Evolutionary conservation across 2,113 vertebrate genomes (phyloP).

Genomic region (Burhinus oedicnemus): DNA sequence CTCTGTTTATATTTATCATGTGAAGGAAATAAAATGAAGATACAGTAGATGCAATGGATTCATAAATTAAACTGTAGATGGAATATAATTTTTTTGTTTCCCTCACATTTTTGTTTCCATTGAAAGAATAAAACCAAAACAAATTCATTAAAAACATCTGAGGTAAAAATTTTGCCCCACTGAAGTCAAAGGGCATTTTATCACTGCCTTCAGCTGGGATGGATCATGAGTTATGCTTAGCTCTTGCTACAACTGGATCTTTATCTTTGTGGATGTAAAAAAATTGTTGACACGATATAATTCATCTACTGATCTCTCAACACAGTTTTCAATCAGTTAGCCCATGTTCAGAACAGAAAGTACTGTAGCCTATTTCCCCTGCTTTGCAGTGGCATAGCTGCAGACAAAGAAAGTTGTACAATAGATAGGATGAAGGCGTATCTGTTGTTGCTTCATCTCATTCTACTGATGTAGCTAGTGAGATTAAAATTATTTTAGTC

Average conservation of each 20-base stretch:
- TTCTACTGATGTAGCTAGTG: not conserved
- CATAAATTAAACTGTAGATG: not conserved
- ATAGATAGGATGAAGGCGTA: not conserved
- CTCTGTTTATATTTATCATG: not conserved
- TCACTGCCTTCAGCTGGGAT: not conserved
- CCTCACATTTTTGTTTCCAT: not conserved
- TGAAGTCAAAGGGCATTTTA: not conserved
- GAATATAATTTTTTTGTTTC: not conserved
- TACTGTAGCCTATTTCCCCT: not conserved
- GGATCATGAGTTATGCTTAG: not conserved
- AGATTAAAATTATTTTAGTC: not conserved
- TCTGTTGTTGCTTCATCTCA: not conserved
- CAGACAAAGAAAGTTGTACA: not conserved
- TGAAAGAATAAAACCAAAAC: not conserved
- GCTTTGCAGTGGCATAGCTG: not conserved
- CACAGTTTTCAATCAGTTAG: not conserved
- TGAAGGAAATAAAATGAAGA: conserved; percentile 30
- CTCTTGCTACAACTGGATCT: not conserved
- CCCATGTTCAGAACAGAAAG: not conserved
- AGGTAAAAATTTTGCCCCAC: not conserved
- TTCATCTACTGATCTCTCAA: not conserved
- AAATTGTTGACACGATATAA: not conserved
- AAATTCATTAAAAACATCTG: not conserved
- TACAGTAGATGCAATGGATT: not conserved
- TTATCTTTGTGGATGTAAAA: not conserved